These are phyloP conservation scores for Uria aalge DNA, from an alignment of 2,113 vertebrate genomes.

Conservation along the genomic window DNA sequence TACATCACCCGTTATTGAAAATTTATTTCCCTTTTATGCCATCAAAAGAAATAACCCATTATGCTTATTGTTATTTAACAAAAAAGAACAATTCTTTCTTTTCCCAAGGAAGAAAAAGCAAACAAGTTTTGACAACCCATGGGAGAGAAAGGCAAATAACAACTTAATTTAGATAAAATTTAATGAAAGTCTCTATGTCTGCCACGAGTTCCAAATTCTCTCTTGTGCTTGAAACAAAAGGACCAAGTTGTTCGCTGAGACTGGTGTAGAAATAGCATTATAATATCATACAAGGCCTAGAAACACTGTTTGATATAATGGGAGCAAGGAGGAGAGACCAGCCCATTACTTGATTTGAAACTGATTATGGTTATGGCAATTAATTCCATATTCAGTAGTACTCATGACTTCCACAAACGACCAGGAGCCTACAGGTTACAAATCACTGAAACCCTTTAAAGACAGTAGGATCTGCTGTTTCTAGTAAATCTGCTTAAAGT, in stretches of 20 bases:
- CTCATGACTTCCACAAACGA: background rate
- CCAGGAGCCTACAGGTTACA: background rate
- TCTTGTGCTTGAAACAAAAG: background rate
- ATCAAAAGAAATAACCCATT: background rate
- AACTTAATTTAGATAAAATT: background rate
- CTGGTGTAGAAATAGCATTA: background rate
- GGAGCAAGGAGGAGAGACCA: background rate
- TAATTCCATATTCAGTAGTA: background rate
- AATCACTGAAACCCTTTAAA: background rate
- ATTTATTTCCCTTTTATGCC: background rate
- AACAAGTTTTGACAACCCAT: background rate
- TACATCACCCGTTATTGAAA: background rate
- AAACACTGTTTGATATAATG: background rate
- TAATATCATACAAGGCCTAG: background rate
- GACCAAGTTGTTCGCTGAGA: background rate
- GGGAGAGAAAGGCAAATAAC: background rate
- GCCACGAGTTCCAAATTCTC: background rate
- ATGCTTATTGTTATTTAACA: background rate
- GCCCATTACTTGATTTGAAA: background rate
- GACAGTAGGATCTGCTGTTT: background rate
- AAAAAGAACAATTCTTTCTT: background rate
- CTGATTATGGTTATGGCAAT: background rate
- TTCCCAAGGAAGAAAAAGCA: background rate
- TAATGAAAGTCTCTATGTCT: background rate
- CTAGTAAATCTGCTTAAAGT: background rate